Base-by-base conservation (phyloP, 2,113 vertebrate species). In the Hylia prasina region DNA sequence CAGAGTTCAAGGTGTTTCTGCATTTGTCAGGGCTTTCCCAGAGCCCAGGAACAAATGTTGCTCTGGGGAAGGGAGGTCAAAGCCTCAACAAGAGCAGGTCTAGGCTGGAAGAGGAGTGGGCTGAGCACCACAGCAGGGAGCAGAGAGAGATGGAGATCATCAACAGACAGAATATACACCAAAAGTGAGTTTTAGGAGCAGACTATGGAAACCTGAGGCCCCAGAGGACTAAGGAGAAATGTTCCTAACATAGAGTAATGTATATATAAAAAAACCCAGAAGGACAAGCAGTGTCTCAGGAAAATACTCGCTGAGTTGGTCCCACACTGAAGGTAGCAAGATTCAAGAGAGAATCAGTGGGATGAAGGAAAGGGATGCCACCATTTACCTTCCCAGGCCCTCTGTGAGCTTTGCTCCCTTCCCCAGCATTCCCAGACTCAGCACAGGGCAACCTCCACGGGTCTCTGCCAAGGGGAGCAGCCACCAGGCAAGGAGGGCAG, bases 401-500 rank as follows among this genome's bases (percentile, higher is more conserved):
- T 39, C 31, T 0, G 2, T 0, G 12, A 82, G 68, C 48, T 92
- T 13, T 68, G 47, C 24, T 16, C 57, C 78, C 45, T 33, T 53
- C 51, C 33, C 28, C 54, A 77, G 54, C n/a, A 16, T 7, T 5
- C 4, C 6, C 45, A 39, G 40, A 17, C 18, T 35, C 2, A 1
- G 9, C 33, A 19, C 0, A 2, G 54, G 28, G 11, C 56, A 47
- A 71, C 9, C n/a, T 25, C 37, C 21, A 17, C 0, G 0, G 33
- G 3, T 7, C 47, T 27, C 25, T 56, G 28, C 54, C 54, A 47
- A 42, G n/a, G 63, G 61, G 13, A 66, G 16, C n/a, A 58, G 54
- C 11, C 65, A 37, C 6, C 2, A 0, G 35, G 50, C 51, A 44
- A 21, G 37, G 30, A 47, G n/a, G 37, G 42, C 78, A 85, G 40